phyloP scores from a whole-genome alignment of 2,797 vertebrate species.

The Trematomus bernacchii region DNA sequence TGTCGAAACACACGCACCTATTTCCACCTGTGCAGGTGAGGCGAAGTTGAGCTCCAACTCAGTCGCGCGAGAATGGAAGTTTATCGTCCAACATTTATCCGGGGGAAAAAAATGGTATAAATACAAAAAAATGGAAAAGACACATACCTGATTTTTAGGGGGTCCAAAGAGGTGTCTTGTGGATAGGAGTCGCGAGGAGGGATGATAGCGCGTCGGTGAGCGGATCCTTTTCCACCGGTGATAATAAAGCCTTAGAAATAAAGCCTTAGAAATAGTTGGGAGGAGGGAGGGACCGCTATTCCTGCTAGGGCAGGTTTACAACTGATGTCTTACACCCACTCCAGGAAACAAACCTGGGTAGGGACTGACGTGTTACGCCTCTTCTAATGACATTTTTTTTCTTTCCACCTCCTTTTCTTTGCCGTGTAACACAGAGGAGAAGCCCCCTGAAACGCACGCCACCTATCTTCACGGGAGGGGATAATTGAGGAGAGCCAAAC shows the following conservation, averaged over 20 bases:
- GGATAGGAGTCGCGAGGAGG: slow-evolving; percentile 85
- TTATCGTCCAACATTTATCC: slow-evolving; percentile 46
- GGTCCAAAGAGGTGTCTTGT: slow-evolving; percentile 43
- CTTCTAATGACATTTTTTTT: slow-evolving; percentile 99
- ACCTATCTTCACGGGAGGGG: slow-evolving; percentile 99
- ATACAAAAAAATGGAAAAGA: slow-evolving; percentile 31
- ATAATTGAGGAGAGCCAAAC: slow-evolving; percentile 99
- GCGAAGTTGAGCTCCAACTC: slow-evolving; percentile 69
- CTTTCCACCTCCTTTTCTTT: slow-evolving; percentile 96
- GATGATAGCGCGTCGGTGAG: slow-evolving; percentile 81
- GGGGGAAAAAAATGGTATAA: not conserved
- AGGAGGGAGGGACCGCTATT: slow-evolving; percentile 95
- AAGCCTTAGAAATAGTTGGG: slow-evolving; percentile 94
- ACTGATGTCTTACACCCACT: slow-evolving; percentile 99
- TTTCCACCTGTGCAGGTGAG: slow-evolving; percentile 80
- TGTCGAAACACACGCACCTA: slow-evolving; percentile 57
- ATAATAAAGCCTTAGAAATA: slow-evolving; percentile 92
- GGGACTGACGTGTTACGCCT: slow-evolving; percentile 99
- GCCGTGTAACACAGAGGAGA: slow-evolving; percentile 91
- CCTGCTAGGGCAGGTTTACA: slow-evolving; percentile 98
- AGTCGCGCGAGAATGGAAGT: slow-evolving; percentile 56
- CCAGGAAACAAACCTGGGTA: slow-evolving; percentile 99
- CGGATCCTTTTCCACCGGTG: slow-evolving; percentile 86
- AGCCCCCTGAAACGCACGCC: slow-evolving; percentile 98
- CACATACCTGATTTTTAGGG: slow-evolving; percentile 69